Evolutionary conservation across 1,140 invertebrate genomes (phyloP).

Genomic region (Lucilia cuprina): DNA sequence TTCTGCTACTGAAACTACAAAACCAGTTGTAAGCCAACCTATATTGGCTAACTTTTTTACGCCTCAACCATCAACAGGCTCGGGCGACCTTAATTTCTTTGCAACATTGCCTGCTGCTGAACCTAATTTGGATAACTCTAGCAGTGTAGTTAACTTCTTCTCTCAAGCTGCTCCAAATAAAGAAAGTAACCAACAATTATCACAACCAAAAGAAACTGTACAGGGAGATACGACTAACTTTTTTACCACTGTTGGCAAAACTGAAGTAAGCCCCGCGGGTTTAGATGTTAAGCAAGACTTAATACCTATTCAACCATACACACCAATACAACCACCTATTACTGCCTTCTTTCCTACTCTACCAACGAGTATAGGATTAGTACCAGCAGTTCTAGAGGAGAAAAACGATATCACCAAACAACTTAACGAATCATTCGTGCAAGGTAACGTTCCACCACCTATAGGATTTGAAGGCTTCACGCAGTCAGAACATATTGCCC

Average conservation of each 20-base stretch:
- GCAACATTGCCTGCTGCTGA: constrained; percentile 1
- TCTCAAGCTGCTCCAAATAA: neutral
- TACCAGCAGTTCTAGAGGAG: neutral
- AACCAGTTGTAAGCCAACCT: neutral
- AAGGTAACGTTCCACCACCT: constrained; percentile 29
- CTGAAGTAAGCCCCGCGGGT: neutral
- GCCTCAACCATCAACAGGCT: neutral
- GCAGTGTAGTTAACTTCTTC: neutral
- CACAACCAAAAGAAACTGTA: neutral
- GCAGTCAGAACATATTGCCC: neutral
- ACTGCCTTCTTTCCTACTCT: constrained; percentile 38
- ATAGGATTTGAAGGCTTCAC: constrained; percentile 50
- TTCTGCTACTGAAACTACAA: neutral
- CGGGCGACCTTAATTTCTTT: constrained; percentile 38
- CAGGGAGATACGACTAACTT: neutral
- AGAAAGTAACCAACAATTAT: neutral
- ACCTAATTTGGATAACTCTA: neutral
- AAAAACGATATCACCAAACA: neutral
- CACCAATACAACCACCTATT: neutral
- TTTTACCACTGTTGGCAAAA: neutral
- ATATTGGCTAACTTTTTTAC: constrained; percentile 39
- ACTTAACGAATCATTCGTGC: neutral
- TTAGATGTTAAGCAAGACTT: neutral
- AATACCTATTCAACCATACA: constrained; percentile 1
- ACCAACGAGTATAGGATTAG: constrained; percentile 17